Conservation (phyloP, 1,140 invertebrate genomes). For the Nephotettix cincticeps region DNA sequence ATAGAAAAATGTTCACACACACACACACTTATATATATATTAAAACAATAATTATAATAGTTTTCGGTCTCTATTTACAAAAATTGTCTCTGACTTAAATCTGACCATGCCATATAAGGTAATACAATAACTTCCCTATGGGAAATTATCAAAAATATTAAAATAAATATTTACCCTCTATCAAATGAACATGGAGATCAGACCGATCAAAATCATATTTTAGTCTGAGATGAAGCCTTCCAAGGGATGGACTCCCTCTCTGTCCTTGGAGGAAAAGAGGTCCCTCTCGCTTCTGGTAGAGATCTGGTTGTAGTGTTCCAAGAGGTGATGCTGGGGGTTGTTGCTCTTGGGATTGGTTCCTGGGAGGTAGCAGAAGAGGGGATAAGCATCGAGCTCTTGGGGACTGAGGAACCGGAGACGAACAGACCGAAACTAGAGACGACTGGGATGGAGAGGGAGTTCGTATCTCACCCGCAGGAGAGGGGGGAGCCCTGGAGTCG, state of each 20-base stretch:
- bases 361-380: conserved; percentile 63
- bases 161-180: conserved; percentile 64
- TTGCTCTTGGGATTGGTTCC: conserved; percentile 21
- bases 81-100: too few species aligned
- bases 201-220: conserved; percentile 89
- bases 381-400: conserved; percentile 58
- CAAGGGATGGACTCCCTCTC: conserved; percentile 60
- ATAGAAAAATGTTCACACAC: too few species aligned
- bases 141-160: too few species aligned
- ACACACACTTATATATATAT: too few species aligned
- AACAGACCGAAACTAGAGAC: conserved; percentile 55
- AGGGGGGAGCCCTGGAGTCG: conserved; percentile 46
- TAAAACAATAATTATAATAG: too few species aligned
- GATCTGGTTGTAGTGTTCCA: conserved; percentile 82
- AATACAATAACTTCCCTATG: too few species aligned
- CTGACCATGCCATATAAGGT: too few species aligned
- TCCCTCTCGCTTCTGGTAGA: conserved; percentile 74
- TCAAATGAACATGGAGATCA: conserved; percentile 82
- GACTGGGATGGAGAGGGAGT: conserved; percentile 54
- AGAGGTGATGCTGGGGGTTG: conserved; percentile 65
- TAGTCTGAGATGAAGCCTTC: conserved; percentile 78
- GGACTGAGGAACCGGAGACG: conserved; percentile 44
- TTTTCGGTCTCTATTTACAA: too few species aligned
- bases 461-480: conserved; percentile 38
- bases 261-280: conserved; percentile 67